Base-by-base conservation (phyloP, 2,888 invertebrate genomes). In the Blera fallax region DNA sequence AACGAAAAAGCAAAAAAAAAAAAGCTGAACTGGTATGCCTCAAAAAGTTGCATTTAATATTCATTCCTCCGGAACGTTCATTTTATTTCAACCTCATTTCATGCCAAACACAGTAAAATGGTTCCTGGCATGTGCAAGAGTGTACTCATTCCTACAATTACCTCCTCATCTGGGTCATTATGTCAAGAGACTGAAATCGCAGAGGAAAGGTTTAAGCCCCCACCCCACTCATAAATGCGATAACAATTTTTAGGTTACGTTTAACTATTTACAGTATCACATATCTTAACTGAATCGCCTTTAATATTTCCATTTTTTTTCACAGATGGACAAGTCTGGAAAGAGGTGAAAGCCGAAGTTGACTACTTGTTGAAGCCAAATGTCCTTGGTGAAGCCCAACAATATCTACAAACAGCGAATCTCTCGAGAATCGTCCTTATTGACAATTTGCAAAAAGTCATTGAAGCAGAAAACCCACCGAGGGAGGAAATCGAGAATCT, bases 391-490 rank as follows among this genome's bases (percentile, higher is more conserved):
- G 94, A 94, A 87, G 95, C 96, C 1, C 93, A 94, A 70, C 92
- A 94, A 64, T 92, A 94, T 72, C 93, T 97, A 37, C 92, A 93
- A 72, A 93, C 94, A 43, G 94, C 94, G 84, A 94, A 94, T 70
- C 94, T 97, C 74, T 91, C 93, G 21, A 96, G 94, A 90, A 93
- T 95, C 65, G 93, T 97, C n/a, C 92, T 96, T 52, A 96, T 97
- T 88, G 94, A 95, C 62, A 95, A 97, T 92, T 91, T 97, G 64
- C 97, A 97, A 91, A 93, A 93, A 89, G 95, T 95, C 58, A 97
- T 97, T 84, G 94, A 97, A 88, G 94, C 94, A 87, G 97, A 97
- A 92, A 97, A 97, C 92, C 96, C 96, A 54, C 93, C 94, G 2
- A 92, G 94, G 14, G 94, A 94, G 77, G 94, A 95, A 89, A 94